Percentiles rank a stretch among this genome's conserved stretches.
phyloP scores from a whole-genome alignment of 2,888 invertebrate genomes.

The Scrobipalpa atriplicella region DNA sequence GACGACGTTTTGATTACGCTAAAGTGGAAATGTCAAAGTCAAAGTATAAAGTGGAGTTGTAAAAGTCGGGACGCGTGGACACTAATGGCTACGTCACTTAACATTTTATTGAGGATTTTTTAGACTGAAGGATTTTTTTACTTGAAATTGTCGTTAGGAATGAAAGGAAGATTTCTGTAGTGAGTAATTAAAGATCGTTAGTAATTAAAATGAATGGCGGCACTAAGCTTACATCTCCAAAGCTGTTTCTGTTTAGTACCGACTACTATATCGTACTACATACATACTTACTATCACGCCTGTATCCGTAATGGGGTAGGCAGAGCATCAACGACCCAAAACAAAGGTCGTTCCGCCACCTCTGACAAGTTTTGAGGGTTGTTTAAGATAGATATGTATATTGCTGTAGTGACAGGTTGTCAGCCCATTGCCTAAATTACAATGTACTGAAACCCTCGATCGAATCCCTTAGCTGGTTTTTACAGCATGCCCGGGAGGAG shows the following conservation, averaged over 20 bases:
- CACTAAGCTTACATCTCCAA: neutral
- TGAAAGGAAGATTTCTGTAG: neutral
- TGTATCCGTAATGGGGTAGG: no score
- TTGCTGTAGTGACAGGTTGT: no score
- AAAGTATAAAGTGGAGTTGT: constrained; percentile 40
- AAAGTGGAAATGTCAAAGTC: constrained; percentile 41
- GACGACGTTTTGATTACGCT: constrained; percentile 43
- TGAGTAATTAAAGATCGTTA: constrained; percentile 11
- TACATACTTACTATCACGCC: no score
- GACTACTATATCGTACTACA: no score
- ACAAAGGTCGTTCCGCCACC: no score
- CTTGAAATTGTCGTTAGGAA: constrained; percentile 4
- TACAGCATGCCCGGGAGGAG: no score
- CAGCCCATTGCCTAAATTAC: no score
- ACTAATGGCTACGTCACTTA: constrained; percentile 40
- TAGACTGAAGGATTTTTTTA: neutral
- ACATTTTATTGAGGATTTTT: constrained; percentile 13
- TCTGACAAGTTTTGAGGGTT: no score
- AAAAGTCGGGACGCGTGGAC: constrained; percentile 36
- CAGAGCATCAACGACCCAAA: no score
- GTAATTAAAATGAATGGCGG: neutral
- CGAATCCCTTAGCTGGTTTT: no score
- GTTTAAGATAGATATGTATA: no score
- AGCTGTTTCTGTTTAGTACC: neutral
- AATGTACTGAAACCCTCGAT: no score